phyloP scores from a whole-genome alignment of 2,113 vertebrate species.

The Syrrhaptes paradoxus region DNA sequence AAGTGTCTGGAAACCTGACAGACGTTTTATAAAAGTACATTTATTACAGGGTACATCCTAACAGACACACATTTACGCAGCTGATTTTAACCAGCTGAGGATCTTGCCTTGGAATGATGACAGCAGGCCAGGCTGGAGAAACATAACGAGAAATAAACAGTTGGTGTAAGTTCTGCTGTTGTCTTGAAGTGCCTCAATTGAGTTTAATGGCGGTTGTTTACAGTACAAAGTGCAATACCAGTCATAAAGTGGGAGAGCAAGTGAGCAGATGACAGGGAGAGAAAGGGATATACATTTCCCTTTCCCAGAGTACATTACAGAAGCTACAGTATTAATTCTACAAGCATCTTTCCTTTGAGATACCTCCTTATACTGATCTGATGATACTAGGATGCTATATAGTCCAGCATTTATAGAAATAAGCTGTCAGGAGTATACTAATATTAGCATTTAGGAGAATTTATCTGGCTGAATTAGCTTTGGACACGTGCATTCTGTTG shows the following conservation, averaged over 20 bases:
- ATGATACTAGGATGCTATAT: background rate
- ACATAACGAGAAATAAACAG: background rate
- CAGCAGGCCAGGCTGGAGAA: background rate
- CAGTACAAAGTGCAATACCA: background rate
- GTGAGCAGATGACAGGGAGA: background rate
- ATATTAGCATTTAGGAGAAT: background rate
- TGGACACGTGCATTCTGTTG: background rate
- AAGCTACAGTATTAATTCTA: background rate
- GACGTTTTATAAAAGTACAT: background rate
- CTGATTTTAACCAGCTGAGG: background rate
- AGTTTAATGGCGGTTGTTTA: background rate
- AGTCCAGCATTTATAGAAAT: background rate
- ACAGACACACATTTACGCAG: background rate
- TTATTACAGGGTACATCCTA: background rate
- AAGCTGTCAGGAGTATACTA: background rate
- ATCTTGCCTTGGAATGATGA: background rate
- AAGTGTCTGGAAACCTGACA: background rate
- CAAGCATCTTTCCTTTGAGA: background rate
- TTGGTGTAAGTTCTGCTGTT: background rate
- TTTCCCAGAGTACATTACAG: background rate
- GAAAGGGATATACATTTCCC: background rate
- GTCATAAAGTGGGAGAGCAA: background rate
- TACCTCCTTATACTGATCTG: background rate
- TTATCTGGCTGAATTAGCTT: slow-evolving; percentile 26
- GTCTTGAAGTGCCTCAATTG: background rate